phyloP scores from a whole-genome alignment of 2,888 invertebrate genomes.

The Eupithecia tripunctaria region DNA sequence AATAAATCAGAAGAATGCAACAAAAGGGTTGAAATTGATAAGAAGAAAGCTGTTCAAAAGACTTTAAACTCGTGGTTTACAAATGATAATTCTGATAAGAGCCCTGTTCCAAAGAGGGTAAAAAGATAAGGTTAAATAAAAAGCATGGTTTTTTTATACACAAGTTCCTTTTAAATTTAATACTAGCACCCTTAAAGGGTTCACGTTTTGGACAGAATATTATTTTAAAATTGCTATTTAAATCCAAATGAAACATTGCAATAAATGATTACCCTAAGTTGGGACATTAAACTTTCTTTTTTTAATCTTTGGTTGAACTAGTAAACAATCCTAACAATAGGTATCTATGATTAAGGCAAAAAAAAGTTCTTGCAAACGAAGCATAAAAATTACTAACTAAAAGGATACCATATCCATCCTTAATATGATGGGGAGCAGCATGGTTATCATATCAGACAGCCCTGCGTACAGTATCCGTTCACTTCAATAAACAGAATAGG shows the following conservation, averaged over 20 bases:
- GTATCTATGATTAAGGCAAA: neutral
- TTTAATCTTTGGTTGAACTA: constrained; percentile 28
- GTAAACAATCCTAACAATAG: neutral
- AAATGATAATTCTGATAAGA: constrained; percentile 58
- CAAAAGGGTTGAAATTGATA: constrained; percentile 68
- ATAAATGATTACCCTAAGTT: neutral
- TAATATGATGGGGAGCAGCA: neutral
- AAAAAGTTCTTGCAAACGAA: neutral
- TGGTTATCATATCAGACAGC: neutral
- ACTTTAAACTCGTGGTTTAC: constrained; percentile 76
- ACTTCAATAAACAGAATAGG: neutral
- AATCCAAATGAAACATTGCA: neutral
- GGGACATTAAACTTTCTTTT: neutral
- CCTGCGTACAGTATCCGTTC: neutral
- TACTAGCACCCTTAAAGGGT: neutral
- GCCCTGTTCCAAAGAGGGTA: constrained; percentile 51
- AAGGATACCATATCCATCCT: neutral
- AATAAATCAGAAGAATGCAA: constrained; percentile 87
- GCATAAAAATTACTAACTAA: neutral
- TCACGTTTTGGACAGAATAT: neutral
- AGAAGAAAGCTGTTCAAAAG: constrained; percentile 68
- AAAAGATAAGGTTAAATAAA: constrained; percentile 34
- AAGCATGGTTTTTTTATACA: constrained; percentile 20
- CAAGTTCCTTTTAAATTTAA: neutral
- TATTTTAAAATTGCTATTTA: neutral